Evolutionary conservation across 2,888 invertebrate genomes (phyloP).

Genomic region (Hemicrepidius hirtus): DNA sequence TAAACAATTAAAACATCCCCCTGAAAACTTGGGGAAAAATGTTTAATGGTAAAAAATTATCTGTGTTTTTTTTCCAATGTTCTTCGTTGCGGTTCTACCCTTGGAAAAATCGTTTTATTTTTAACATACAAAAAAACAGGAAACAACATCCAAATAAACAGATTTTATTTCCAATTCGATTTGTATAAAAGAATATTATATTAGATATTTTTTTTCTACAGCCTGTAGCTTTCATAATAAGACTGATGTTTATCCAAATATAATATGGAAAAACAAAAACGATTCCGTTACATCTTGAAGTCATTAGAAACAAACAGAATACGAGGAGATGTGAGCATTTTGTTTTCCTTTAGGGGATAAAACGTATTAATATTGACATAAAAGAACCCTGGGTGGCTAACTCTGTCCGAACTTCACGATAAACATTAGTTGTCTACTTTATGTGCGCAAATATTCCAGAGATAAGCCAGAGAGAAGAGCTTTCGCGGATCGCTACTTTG

Average conservation of each 20-base stretch:
- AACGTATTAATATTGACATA: slow-evolving; percentile 45
- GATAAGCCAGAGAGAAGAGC: slow-evolving; percentile 30
- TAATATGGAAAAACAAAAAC: not conserved
- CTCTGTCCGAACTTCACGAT: slow-evolving; percentile 43
- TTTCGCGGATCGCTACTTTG: slow-evolving; percentile 33
- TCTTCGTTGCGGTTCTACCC: slow-evolving; percentile 11
- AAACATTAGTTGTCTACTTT: slow-evolving; percentile 44
- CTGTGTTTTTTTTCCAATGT: slow-evolving; percentile 21
- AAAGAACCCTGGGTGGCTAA: slow-evolving; percentile 41
- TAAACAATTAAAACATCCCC: slow-evolving; percentile 25
- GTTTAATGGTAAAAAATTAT: slow-evolving; percentile 24
- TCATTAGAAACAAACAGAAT: slow-evolving; percentile 26
- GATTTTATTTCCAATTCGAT: not conserved
- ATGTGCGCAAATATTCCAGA: slow-evolving; percentile 42
- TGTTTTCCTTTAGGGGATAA: slow-evolving; percentile 30
- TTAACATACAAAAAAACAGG: not conserved
- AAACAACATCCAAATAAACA: not conserved
- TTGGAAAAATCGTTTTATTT: slow-evolving; percentile 1
- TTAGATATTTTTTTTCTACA: not conserved
- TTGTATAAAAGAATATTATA: not conserved
- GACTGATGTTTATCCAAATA: not conserved
- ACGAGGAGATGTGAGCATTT: slow-evolving; percentile 22
- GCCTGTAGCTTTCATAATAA: not conserved
- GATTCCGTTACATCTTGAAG: slow-evolving; percentile 2
- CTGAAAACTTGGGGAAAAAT: slow-evolving; percentile 10